Evolutionary conservation across 2,113 vertebrate genomes (phyloP).

Genomic region (Ginglymostoma cirratum): DNA sequence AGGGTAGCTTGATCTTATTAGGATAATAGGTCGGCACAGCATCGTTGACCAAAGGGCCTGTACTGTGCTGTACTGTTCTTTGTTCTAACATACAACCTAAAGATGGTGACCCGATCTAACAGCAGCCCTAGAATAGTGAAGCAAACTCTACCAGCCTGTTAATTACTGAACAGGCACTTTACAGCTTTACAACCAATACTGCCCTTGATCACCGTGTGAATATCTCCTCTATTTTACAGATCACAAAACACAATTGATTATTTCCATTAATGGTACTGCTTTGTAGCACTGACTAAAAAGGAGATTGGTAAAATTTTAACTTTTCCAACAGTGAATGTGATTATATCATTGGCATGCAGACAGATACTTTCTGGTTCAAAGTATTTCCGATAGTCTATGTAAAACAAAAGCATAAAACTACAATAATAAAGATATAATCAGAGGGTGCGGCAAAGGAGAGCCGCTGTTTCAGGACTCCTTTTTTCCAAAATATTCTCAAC

Average conservation of each 20-base stretch:
- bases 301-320: slow-evolving; percentile 20
- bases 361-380: too few species aligned
- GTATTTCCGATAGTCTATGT: background rate
- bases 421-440: background rate
- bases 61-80: too few species aligned
- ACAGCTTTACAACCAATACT: background rate
- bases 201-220: background rate
- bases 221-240: slow-evolving; percentile 6
- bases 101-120: background rate
- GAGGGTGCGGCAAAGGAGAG: background rate
- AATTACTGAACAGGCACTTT: background rate
- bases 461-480: background rate
- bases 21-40: too few species aligned
- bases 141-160: background rate
- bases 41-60: too few species aligned
- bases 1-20: too few species aligned
- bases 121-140: background rate
- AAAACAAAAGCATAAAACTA: background rate
- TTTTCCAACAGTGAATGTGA: background rate
- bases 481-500: background rate
- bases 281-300: background rate
- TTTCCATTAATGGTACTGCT: background rate
- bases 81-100: too few species aligned
- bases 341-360: background rate
- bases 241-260: background rate